These are phyloP conservation scores for Rhinopithecus roxellana DNA, from an alignment of 2,113 vertebrate genomes.

Conservation along the genomic window DNA sequence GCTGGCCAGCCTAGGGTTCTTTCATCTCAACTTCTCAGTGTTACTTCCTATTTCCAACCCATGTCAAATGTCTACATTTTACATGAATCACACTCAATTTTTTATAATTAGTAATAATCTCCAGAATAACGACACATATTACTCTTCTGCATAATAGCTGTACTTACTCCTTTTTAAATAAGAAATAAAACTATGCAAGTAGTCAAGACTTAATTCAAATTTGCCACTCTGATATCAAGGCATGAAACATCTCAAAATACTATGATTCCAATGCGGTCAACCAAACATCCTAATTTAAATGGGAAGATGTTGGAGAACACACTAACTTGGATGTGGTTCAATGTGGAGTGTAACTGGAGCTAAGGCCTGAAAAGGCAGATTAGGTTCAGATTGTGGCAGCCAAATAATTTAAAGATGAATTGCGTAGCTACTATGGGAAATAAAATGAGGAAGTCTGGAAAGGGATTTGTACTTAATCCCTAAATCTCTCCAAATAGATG, in stretches of 20 bases:
- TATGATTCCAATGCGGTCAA: not conserved
- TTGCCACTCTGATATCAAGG: not conserved
- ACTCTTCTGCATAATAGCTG: not conserved
- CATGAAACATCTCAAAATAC: not conserved
- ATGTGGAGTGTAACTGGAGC: not conserved
- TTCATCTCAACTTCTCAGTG: not conserved
- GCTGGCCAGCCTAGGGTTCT: not conserved
- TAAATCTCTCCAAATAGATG: not conserved
- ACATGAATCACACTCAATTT: not conserved
- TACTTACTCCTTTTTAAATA: not conserved
- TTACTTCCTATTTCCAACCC: not conserved
- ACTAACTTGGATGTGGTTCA: not conserved
- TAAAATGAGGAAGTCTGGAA: not conserved
- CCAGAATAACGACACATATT: not conserved
- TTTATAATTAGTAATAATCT: slow-evolving; percentile 15
- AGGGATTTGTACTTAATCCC: not conserved
- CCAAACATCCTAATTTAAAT: not conserved
- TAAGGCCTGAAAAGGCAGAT: not conserved
- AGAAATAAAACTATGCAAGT: not conserved
- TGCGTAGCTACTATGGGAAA: not conserved
- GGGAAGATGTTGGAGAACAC: not conserved
- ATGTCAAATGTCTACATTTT: not conserved
- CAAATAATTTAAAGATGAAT: not conserved
- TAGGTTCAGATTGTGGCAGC: not conserved
- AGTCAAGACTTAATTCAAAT: not conserved